A percentile compares a stretch with the other conserved stretches of the same genome.
These are phyloP conservation scores for Trichonephila inaurata DNA, from an alignment of 1,140 invertebrate genomes.

Conservation along the genomic window DNA sequence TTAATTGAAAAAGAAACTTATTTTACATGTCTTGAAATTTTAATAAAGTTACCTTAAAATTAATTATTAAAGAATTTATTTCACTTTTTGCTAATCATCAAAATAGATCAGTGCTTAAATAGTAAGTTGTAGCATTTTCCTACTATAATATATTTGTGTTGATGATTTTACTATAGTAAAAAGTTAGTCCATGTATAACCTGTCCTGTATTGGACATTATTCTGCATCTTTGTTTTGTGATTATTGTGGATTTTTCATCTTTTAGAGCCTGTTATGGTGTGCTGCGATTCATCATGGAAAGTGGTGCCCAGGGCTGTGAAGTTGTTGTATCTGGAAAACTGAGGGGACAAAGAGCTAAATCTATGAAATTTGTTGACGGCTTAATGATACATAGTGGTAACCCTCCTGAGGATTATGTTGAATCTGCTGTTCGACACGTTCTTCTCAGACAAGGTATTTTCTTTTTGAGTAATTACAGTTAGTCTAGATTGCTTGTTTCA, in stretches of 20 bases:
- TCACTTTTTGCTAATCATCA: no score
- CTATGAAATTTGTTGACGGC: conserved; percentile 99
- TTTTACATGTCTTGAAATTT: no score
- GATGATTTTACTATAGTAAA: no score
- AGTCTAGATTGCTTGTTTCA: no score
- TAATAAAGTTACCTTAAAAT: no score
- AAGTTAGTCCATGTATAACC: conserved; percentile 79
- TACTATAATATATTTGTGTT: no score
- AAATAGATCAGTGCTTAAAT: no score
- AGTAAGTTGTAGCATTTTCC: no score
- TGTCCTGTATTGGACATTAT: conserved; percentile 86
- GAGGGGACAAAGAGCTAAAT: conserved; percentile 98
- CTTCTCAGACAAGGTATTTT: conserved; percentile 89
- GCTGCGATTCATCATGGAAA: conserved; percentile 99
- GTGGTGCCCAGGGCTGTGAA: conserved; percentile 96
- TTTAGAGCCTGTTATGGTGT: conserved; percentile 98
- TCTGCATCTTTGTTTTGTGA: conserved; percentile 93
- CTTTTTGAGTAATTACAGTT: no score
- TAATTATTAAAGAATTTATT: no score
- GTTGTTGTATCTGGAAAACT: conserved; percentile 99
- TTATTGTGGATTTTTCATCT: conserved; percentile 80
- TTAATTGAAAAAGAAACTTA: no score
- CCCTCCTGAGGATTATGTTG: conserved; percentile 98
- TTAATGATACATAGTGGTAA: conserved; percentile 99
- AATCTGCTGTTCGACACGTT: conserved; percentile 98